Conservation (phyloP, 2,797 vertebrate genomes). For the Hydrophis major region DNA sequence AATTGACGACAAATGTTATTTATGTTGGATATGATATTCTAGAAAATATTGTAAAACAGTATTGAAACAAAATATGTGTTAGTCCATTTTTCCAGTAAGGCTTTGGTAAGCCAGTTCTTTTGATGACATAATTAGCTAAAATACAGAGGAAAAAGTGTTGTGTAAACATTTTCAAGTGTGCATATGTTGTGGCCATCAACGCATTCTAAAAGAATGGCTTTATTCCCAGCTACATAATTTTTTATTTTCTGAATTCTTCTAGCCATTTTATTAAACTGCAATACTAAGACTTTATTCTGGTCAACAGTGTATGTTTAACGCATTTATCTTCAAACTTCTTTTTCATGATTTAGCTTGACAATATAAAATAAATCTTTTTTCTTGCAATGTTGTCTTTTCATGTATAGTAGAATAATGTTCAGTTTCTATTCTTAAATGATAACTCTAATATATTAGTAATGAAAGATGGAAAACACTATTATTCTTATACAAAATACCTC, state of each 20-base stretch:
- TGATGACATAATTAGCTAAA: background rate
- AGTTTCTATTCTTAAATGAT: conserved; percentile 6
- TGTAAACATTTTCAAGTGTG: background rate
- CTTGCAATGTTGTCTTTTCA: background rate
- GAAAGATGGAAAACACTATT: conserved; percentile 24
- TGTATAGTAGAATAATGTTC: background rate
- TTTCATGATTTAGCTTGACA: conserved; percentile 9
- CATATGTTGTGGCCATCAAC: background rate
- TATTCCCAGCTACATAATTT: conserved; percentile 2
- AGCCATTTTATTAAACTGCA: background rate
- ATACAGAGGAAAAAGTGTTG: background rate
- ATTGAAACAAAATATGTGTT: background rate
- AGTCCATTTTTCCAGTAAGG: background rate
- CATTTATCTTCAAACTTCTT: background rate
- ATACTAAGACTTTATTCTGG: background rate
- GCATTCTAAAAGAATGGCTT: background rate
- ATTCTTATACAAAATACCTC: background rate
- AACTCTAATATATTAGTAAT: background rate
- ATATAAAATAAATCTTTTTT: background rate
- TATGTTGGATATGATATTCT: background rate
- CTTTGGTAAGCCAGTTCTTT: background rate
- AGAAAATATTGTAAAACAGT: background rate
- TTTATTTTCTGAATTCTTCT: conserved; percentile 15
- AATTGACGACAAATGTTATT: background rate
- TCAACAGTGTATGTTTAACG: background rate